Evolutionary conservation across 2,797 vertebrate genomes (phyloP), one percentile per base, ranked within the genome.

Genomic region (Saxicola maurus): DNA sequence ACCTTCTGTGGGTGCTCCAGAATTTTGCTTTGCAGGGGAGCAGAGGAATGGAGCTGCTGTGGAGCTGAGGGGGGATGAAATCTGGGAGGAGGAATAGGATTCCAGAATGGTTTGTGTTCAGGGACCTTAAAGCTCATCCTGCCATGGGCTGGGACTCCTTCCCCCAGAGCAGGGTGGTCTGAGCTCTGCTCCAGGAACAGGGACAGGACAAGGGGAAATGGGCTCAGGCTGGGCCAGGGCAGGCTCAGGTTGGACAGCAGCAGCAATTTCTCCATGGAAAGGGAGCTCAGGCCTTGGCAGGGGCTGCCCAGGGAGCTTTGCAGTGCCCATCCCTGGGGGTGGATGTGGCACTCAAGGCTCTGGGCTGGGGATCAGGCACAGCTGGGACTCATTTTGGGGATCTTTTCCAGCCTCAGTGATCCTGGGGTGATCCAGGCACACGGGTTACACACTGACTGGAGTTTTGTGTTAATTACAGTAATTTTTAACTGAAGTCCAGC

Each of bases 1-100:
- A 0, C 2, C 1, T 15, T 16, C 30, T 45, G 31, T 43, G 33
- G 21, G 0, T 49, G 37, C 49, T 24, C 6, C 2, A 4, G 4
- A 64, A 8, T 43, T 18, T n/a, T 30, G 27, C 31, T 23, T 2
- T 35, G 69, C 42, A 37, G 68, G 52, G 52, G 8, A 17, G 27
- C 52, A 35, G 51, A 20, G 38, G 18, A 10, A 19, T 17, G 52
- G 6, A 45, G 49, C n/a, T n/a, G n/a, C n/a, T n/a, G n/a, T n/a
- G n/a, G n/a, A n/a, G n/a, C n/a, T 53, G 66, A 30, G 52, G n/a
- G 19, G 35, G 11, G 46, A 8, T 18, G 46, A 14, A 7, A 28
- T 33, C 0, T 11, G 37, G 37, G n/a, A 75, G n/a, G 37, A 42
- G 15, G 6, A 5, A 30, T 1, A 2, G 8, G 13, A 42, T 42